phyloP scores from a whole-genome alignment of 2,888 invertebrate species.

The Clusia tigrina region DNA sequence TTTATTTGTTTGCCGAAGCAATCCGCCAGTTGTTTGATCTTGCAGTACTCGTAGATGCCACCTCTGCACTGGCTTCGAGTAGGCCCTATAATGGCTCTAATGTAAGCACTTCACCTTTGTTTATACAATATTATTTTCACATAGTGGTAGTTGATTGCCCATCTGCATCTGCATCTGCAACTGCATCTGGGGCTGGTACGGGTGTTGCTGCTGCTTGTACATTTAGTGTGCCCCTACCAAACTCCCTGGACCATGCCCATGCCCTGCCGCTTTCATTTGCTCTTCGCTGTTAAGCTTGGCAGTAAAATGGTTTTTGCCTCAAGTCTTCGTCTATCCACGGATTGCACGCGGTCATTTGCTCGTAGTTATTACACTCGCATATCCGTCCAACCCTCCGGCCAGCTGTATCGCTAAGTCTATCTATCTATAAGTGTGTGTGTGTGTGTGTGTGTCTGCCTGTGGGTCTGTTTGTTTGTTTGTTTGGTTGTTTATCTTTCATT shows the following conservation, averaged over 20 bases:
- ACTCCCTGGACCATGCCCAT: too few species aligned
- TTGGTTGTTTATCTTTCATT: neutral
- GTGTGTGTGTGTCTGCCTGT: neutral
- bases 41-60: too few species aligned
- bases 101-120: conserved; percentile 47
- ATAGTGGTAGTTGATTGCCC: conserved; percentile 5
- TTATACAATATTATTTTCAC: conserved; percentile 42
- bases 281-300: neutral
- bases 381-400: neutral
- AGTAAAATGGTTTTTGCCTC: conserved; percentile 2
- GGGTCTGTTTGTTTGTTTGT: neutral
- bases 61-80: too few species aligned
- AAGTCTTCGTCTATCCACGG: too few species aligned
- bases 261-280: too few species aligned
- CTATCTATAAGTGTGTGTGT: neutral
- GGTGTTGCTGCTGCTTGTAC: neutral
- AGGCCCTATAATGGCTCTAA: conserved; percentile 30
- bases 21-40: conserved; percentile 18
- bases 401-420: too few species aligned
- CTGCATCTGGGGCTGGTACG: neutral
- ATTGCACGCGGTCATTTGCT: neutral
- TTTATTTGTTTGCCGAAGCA: conserved; percentile 18
- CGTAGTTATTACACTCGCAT: too few species aligned
- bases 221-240: neutral
- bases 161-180: neutral